Evolutionary conservation across 2,888 invertebrate species (phyloP).

Genomic region (Alcis repandata): DNA sequence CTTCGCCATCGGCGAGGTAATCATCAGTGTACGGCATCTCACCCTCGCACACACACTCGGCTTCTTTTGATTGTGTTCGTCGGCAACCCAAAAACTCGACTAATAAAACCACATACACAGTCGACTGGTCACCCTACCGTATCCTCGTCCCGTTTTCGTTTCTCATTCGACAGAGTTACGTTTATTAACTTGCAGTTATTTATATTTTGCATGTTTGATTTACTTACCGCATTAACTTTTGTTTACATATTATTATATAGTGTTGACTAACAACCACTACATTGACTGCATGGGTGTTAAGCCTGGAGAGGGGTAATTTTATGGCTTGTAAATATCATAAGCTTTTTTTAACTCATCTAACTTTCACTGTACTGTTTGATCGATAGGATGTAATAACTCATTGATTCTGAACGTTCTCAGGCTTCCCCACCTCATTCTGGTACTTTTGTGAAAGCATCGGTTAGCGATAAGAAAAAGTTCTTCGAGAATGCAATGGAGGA

Average conservation of each 20-base stretch:
- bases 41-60: slow-evolving; percentile 76
- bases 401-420: slow-evolving; percentile 60
- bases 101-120: slow-evolving; percentile 65
- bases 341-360: slow-evolving; percentile 76
- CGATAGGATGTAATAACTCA: slow-evolving; percentile 36
- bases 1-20: slow-evolving; percentile 87
- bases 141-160: slow-evolving; percentile 67
- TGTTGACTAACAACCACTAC: slow-evolving; percentile 62
- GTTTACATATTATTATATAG: slow-evolving; percentile 56
- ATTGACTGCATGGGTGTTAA: slow-evolving; percentile 83
- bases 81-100: slow-evolving; percentile 75
- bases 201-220: slow-evolving; percentile 82
- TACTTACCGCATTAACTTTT: slow-evolving; percentile 67
- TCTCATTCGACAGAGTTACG: slow-evolving; percentile 64
- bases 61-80: slow-evolving; percentile 86
- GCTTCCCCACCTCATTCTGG: slow-evolving; percentile 90
- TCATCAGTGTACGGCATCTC: slow-evolving; percentile 79
- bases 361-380: slow-evolving; percentile 44
- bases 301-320: slow-evolving; percentile 74
- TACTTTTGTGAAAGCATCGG: slow-evolving; percentile 93
- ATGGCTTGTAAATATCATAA: slow-evolving; percentile 80
- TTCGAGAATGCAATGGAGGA: slow-evolving; percentile 99
- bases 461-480: slow-evolving; percentile 97
- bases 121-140: slow-evolving; percentile 68
- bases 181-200: slow-evolving; percentile 79